These are phyloP conservation scores for Drosophila koepferae DNA, from an alignment of 2,888 invertebrate genomes.

Conservation along the genomic window DNA sequence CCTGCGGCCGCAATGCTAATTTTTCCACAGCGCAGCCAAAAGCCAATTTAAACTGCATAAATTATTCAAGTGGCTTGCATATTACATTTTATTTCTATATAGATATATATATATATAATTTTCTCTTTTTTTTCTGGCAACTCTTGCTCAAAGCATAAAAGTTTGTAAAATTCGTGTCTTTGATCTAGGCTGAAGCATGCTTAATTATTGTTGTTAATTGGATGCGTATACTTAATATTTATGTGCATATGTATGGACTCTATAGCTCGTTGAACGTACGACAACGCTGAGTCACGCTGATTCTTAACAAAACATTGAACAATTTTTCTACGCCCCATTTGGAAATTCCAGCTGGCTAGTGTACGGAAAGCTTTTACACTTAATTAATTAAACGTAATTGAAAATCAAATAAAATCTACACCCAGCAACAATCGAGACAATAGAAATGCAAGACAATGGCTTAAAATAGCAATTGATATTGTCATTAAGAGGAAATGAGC, in stretches of 20 bases:
- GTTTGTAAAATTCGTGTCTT: constrained; percentile 23
- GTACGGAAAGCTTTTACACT: constrained; percentile 69
- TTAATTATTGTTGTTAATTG: constrained; percentile 27
- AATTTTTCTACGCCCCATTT: constrained; percentile 67
- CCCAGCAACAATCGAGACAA: constrained; percentile 68
- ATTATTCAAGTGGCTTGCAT: constrained; percentile 17
- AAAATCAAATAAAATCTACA: constrained; percentile 73
- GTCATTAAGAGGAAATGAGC: constrained; percentile 79
- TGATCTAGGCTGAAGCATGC: constrained; percentile 8
- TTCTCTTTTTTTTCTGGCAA: background rate
- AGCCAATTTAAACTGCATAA: constrained; percentile 44
- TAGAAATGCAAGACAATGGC: constrained; percentile 70
- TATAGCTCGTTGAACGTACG: constrained; percentile 32
- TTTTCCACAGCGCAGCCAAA: constrained; percentile 20
- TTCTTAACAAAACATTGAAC: constrained; percentile 64
- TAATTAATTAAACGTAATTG: constrained; percentile 79
- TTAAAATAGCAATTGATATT: constrained; percentile 78
- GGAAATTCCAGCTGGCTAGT: constrained; percentile 10
- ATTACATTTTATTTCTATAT: constrained; percentile 18
- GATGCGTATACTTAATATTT: constrained; percentile 48
- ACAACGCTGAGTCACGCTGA: constrained; percentile 30
- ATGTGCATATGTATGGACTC: constrained; percentile 10
- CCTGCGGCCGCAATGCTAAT: constrained; percentile 24
- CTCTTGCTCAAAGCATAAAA: constrained; percentile 24
- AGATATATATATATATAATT: background rate